Base-by-base conservation (phyloP, 2,113 vertebrate genomes). In the Eleginops maclovinus region DNA sequence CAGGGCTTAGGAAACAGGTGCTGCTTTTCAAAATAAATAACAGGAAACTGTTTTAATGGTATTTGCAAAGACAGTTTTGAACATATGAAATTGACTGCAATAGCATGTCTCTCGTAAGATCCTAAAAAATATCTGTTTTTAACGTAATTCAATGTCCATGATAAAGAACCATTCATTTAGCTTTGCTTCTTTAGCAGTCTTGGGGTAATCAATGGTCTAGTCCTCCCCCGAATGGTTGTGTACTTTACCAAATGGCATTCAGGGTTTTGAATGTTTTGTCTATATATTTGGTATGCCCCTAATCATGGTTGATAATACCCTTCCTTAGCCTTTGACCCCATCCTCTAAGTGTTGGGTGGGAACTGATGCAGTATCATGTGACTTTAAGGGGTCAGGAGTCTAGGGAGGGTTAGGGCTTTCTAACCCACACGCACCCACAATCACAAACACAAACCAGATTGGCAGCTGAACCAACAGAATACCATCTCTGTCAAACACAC, bases 381-480 rank as follows among this genome's bases (percentile, higher is more conserved):
- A 89, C 87, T 83, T 75, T 8, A 28, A 36, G 60, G 66, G 88
- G 87, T 91, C 84, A 83, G 62, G 86, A 77, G 88, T 84, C 87
- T 61, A 75, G 54, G 60, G 73, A 81, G 89, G 63, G 31, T 72
- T 89, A 71, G 73, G 56, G 83, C 76, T 81, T 68, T 76, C 59
- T 4, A 67, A 59, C 51, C 64, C 63, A 44, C 67, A 69, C 65
- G 17, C 60, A 22, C 54, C 46, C 70, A 68, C 58, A 36, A 11
- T 40, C 69, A 75, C 63, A 49, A 60, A 49, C 53, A 22, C 72
- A 85, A 85, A 79, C 71, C 82, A 36, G 54, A 58, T 13, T 71
- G 77, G 84, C 91, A 93, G 90, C 92, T 90, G 92, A 93, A 90
- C 56, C 63, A 93, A 93, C 92, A 92, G 46, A 81, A 63, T 55